These are phyloP conservation scores for Cerastoderma edule DNA, from an alignment of 2,888 invertebrate genomes.

Conservation along the genomic window DNA sequence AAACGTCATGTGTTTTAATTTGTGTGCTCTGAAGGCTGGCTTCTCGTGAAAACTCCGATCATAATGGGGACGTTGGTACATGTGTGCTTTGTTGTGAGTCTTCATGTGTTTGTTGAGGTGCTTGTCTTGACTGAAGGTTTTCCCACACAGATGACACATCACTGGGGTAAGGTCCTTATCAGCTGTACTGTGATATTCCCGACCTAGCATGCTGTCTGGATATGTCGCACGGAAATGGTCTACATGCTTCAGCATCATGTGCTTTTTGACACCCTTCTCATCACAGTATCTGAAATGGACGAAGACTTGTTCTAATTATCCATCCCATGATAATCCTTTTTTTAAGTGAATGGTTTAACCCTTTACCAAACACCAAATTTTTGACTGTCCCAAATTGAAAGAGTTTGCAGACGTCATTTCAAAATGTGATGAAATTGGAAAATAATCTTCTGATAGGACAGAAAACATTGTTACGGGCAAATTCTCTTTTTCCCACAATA, in stretches of 20 bases:
- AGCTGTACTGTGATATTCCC: no score
- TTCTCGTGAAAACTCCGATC: not conserved
- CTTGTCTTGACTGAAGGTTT: not conserved
- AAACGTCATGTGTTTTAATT: not conserved
- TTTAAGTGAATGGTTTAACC: no score
- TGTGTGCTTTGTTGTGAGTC: not conserved
- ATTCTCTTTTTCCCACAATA: no score
- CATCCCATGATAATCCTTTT: not conserved
- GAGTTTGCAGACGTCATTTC: no score
- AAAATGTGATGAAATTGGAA: no score
- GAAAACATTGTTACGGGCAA: no score
- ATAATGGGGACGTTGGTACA: constrained; percentile 6
- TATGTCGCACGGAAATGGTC: not conserved
- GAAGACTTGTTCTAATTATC: not conserved
- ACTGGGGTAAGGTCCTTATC: not conserved
- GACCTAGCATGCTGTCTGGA: not conserved
- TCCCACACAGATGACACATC: constrained; percentile 30
- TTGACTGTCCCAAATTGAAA: no score
- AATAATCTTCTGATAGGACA: no score
- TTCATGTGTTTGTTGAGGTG: constrained; percentile 16
- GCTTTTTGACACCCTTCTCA: constrained; percentile 24
- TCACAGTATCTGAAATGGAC: constrained; percentile 37
- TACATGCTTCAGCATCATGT: constrained; percentile 14
- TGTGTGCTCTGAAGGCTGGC: not conserved
- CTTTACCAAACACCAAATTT: no score